phyloP scores from a whole-genome alignment of 1,140 invertebrate genomes.

The Conus ventricosus region DNA sequence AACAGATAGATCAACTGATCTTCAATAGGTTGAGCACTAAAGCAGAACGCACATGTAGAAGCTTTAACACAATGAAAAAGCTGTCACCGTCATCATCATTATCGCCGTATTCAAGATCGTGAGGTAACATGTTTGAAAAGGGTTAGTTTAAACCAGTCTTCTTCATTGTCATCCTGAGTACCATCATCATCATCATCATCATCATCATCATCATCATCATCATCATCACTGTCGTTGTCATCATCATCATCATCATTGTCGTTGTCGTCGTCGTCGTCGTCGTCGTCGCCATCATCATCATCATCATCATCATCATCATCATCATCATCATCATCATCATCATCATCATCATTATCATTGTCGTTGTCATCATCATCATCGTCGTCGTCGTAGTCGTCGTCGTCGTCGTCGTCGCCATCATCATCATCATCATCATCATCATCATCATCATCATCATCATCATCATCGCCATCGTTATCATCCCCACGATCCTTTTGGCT shows the following conservation, averaged over 20 bases:
- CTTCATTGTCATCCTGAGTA: neutral
- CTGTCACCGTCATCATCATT: neutral
- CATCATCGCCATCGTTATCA: neutral
- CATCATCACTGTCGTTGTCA: neutral
- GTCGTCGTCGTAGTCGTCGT: neutral
- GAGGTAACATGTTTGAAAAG: too few relatives aligned
- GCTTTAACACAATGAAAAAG: neutral
- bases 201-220: slow-evolving; percentile 27
- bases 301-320: neutral
- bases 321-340: slow-evolving; percentile 27
- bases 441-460: slow-evolving; percentile 27
- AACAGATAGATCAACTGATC: too few relatives aligned
- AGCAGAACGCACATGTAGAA: too few relatives aligned
- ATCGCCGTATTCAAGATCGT: neutral
- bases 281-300: neutral
- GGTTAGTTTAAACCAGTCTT: too few relatives aligned
- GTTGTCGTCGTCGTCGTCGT: neutral
- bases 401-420: neutral
- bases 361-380: slow-evolving; percentile 13
- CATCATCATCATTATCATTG: slow-evolving; percentile 5
- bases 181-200: slow-evolving; percentile 7
- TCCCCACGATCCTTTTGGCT: neutral
- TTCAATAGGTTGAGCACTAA: too few relatives aligned
- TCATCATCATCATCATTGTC: slow-evolving; percentile 18
- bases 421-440: slow-evolving; percentile 7